phyloP scores from a whole-genome alignment of 2,888 invertebrate species.

The Lasiommata megera region DNA sequence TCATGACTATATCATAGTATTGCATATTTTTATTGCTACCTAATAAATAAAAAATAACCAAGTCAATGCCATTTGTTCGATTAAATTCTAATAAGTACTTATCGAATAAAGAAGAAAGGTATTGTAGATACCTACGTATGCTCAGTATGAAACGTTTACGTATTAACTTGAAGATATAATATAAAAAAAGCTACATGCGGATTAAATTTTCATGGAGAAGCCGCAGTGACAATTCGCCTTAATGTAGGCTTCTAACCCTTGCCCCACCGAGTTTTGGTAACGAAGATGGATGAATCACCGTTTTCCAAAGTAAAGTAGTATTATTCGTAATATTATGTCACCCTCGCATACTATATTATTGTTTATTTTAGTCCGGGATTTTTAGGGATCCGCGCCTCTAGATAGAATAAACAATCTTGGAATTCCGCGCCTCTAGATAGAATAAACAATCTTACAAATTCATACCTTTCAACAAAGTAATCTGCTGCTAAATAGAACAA shows the following conservation, averaged over 20 bases:
- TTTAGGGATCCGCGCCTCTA: conserved; percentile 23
- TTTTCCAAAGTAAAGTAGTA: conserved; percentile 40
- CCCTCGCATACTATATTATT: conserved; percentile 30
- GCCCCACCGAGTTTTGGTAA: conserved; percentile 54
- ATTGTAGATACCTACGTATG: too few relatives aligned
- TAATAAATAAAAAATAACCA: too few relatives aligned
- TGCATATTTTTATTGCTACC: too few relatives aligned
- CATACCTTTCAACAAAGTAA: not conserved
- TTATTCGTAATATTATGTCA: conserved; percentile 33
- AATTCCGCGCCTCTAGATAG: too few relatives aligned
- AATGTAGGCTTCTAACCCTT: conserved; percentile 43
- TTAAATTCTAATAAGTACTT: too few relatives aligned
- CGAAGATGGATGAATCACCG: conserved; percentile 63
- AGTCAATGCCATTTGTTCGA: too few relatives aligned
- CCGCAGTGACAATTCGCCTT: conserved; percentile 5
- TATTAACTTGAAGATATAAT: too few relatives aligned
- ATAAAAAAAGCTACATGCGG: not conserved
- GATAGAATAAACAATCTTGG: not conserved
- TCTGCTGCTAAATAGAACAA: too few relatives aligned
- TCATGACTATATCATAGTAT: too few relatives aligned
- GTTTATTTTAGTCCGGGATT: conserved; percentile 34
- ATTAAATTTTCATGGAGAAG: not conserved
- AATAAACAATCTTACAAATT: not conserved
- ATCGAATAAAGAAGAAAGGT: too few relatives aligned
- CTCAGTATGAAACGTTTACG: too few relatives aligned